A percentile compares a stretch with the other conserved stretches of the same genome.
Evolutionary conservation across 1,140 invertebrate genomes (phyloP).

Genomic region (Lordiphosa stackelbergi): DNA sequence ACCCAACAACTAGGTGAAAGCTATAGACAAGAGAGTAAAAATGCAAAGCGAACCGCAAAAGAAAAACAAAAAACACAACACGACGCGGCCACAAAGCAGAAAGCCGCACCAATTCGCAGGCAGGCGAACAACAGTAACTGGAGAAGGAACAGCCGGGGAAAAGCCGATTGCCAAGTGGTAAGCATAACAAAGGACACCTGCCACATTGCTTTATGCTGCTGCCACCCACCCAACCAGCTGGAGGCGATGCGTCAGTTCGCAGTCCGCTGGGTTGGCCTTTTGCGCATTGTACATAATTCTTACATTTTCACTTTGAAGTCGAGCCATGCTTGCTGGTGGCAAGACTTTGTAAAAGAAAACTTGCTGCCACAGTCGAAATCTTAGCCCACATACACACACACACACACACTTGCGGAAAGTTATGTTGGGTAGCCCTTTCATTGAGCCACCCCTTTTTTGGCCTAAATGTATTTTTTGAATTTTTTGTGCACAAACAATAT

Average conservation of each 20-base stretch:
- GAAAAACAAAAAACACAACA: slow-evolving; percentile 43
- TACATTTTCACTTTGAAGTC: slow-evolving; percentile 67
- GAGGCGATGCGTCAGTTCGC: slow-evolving; percentile 21
- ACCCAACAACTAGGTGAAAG: slow-evolving; percentile 16
- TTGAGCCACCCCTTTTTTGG: no score
- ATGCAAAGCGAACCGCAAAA: slow-evolving; percentile 47
- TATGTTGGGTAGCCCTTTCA: no score
- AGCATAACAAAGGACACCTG: slow-evolving; percentile 74
- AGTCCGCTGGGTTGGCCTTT: slow-evolving; percentile 45
- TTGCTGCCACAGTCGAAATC: slow-evolving; percentile 24
- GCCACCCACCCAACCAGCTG: slow-evolving; percentile 8
- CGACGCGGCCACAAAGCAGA: slow-evolving; percentile 43
- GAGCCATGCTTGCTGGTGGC: slow-evolving; percentile 21
- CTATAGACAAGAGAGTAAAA: slow-evolving; percentile 43
- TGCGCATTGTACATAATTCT: slow-evolving; percentile 56
- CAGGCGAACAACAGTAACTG: slow-evolving; percentile 7
- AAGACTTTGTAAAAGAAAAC: slow-evolving; percentile 35
- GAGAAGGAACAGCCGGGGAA: slow-evolving; percentile 16
- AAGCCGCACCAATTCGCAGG: slow-evolving; percentile 21
- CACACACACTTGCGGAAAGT: neutral
- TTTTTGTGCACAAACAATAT: no score
- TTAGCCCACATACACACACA: slow-evolving; percentile 19
- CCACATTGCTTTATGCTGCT: slow-evolving; percentile 38
- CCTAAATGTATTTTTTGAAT: no score
- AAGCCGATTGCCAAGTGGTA: slow-evolving; percentile 73